phyloP scores from a whole-genome alignment of 2,113 vertebrate species.

The Balaenoptera acutorostrata region DNA sequence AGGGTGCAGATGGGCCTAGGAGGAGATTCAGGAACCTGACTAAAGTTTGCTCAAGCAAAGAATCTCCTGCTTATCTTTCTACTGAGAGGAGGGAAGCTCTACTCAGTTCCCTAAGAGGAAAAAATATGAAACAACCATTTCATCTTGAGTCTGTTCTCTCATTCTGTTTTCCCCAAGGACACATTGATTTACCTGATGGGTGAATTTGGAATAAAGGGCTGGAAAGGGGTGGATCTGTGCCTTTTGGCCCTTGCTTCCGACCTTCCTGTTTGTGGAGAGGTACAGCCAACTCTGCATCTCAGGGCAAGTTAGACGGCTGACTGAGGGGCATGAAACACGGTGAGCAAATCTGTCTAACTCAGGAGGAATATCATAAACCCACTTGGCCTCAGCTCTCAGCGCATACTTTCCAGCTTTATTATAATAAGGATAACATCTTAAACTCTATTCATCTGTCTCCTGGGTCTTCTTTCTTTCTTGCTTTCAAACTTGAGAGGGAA shows the following conservation, averaged over 20 bases:
- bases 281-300: neutral
- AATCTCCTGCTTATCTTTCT: neutral
- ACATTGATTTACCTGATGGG: neutral
- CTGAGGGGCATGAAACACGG: neutral
- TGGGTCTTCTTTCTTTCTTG: neutral
- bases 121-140: neutral
- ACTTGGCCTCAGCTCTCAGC: neutral
- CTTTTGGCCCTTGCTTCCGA: neutral
- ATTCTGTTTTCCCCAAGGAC: neutral
- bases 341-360: neutral
- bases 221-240: neutral
- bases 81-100: neutral
- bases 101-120: neutral
- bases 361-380: neutral
- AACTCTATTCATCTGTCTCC: neutral
- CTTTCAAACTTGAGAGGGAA: neutral
- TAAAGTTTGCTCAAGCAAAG: neutral
- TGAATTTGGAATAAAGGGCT: neutral
- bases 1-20: neutral
- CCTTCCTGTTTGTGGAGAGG: neutral
- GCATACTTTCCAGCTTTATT: neutral
- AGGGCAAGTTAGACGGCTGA: neutral
- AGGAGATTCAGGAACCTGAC: neutral
- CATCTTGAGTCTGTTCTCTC: neutral
- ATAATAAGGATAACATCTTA: neutral